Percentiles rank a stretch among this genome's conserved stretches.
phyloP scores from a whole-genome alignment of 2,888 invertebrate species.

The Apamea epomidion region DNA sequence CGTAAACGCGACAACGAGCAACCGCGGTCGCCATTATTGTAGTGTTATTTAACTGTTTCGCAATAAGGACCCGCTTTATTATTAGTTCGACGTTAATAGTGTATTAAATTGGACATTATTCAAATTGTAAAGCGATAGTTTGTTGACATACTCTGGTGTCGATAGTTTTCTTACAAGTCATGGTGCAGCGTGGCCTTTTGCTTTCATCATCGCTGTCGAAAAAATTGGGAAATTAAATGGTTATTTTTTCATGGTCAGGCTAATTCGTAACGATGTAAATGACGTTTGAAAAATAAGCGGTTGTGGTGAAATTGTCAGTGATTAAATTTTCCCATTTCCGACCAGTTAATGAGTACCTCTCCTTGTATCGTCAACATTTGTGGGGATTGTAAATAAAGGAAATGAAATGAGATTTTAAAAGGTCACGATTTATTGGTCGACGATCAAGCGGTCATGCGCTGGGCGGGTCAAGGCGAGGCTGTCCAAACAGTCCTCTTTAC shows the following conservation, averaged over 20 bases:
- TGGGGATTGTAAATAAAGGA: conserved; percentile 80
- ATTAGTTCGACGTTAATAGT: conserved; percentile 63
- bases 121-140: conserved; percentile 53
- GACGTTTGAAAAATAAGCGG: conserved; percentile 51
- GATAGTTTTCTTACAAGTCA: conserved; percentile 46
- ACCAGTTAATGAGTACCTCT: conserved; percentile 66
- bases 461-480: conserved; percentile 79
- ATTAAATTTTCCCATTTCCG: conserved; percentile 57
- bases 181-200: conserved; percentile 42
- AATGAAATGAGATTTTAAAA: conserved; percentile 77
- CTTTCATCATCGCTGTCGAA: conserved; percentile 53
- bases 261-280: conserved; percentile 50
- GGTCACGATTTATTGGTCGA: conserved; percentile 78
- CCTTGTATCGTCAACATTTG: conserved; percentile 58
- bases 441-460: conserved; percentile 75
- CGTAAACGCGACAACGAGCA: conserved; percentile 63
- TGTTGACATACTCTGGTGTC: conserved; percentile 42
- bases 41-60: conserved; percentile 62
- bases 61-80: conserved; percentile 68
- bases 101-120: conserved; percentile 60
- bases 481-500: conserved; percentile 74
- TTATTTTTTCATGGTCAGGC: conserved; percentile 43
- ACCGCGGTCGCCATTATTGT: conserved; percentile 60
- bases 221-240: conserved; percentile 60
- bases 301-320: conserved; percentile 60